Conservation (phyloP, 92 coral and sea anemone species). For the Heliopora coerulea region DNA sequence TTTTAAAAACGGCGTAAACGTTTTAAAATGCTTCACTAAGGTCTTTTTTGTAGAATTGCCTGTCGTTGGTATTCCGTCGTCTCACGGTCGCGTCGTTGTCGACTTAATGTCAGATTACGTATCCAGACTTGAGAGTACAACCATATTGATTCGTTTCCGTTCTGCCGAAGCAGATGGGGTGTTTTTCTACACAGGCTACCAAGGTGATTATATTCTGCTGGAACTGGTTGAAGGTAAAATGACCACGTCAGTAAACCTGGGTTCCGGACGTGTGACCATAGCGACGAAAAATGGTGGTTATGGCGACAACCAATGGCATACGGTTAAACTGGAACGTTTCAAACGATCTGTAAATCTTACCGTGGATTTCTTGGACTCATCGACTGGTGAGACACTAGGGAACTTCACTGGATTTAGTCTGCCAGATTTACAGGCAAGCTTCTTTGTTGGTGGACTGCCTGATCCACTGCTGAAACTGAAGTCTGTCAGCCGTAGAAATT, state of each 20-base stretch:
- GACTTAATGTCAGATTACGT: constrained; percentile 22
- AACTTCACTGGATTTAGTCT: constrained; percentile 4
- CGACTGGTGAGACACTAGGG: constrained; percentile 19
- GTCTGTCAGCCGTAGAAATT: constrained; percentile 18
- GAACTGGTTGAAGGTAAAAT: constrained; percentile 21
- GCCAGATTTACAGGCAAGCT: background rate
- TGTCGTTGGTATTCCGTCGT: constrained; percentile 17
- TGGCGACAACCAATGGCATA: constrained; percentile 41
- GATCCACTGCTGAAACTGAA: background rate
- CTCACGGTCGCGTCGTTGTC: constrained; percentile 23
- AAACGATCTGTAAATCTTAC: constrained; percentile 32
- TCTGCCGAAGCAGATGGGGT: constrained; percentile 22
- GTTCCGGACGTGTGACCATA: constrained; percentile 41
- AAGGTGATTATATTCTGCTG: constrained; percentile 24
- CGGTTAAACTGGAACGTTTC: constrained; percentile 23
- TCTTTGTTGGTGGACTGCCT: constrained; percentile 7
- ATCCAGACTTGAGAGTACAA: constrained; percentile 1
- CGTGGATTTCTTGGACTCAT: constrained; percentile 6
- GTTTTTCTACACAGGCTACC: constrained; percentile 26
- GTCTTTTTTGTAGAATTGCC: constrained; percentile 27
- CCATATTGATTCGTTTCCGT: constrained; percentile 28
- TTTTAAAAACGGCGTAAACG: no score
- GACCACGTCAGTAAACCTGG: constrained; percentile 25
- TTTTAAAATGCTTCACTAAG: no score
- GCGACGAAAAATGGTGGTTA: constrained; percentile 9